Evolutionary conservation across 1,140 invertebrate genomes (phyloP).

Genomic region (Calosoma granatense): DNA sequence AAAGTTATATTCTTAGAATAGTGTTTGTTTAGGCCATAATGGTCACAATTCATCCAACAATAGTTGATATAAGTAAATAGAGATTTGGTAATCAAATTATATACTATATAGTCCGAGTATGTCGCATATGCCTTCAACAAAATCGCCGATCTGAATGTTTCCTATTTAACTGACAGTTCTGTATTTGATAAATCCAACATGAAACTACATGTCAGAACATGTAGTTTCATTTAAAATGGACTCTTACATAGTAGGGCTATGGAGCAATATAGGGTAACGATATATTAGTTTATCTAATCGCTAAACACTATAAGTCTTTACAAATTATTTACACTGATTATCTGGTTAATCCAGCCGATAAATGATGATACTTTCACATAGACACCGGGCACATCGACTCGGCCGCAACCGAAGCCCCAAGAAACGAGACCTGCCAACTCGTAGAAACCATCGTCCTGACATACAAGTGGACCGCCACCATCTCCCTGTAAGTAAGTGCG

Average conservation of each 20-base stretch:
- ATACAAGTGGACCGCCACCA: constrained; percentile 83
- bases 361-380: constrained; percentile 91
- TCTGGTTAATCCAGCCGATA: constrained; percentile 95
- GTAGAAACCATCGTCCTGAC: constrained; percentile 85
- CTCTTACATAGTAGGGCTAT: background rate
- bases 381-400: constrained; percentile 80
- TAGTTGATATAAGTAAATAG: too few relatives aligned
- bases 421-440: constrained; percentile 84
- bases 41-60: too few relatives aligned
- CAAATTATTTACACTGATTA: constrained; percentile 88
- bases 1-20: too few relatives aligned
- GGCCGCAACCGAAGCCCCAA: constrained; percentile 87
- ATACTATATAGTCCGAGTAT: too few relatives aligned
- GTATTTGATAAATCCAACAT: too few relatives aligned
- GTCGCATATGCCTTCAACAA: too few relatives aligned
- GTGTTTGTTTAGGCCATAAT: too few relatives aligned
- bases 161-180: too few relatives aligned
- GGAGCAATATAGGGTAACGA: background rate
- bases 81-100: too few relatives aligned
- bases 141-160: too few relatives aligned
- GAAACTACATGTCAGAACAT: too few relatives aligned
- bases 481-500: constrained; percentile 56
- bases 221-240: too few relatives aligned
- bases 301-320: constrained; percentile 33
- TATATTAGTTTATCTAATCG: background rate